Conservation (phyloP, 2,113 vertebrate genomes). For the Indri indri region DNA sequence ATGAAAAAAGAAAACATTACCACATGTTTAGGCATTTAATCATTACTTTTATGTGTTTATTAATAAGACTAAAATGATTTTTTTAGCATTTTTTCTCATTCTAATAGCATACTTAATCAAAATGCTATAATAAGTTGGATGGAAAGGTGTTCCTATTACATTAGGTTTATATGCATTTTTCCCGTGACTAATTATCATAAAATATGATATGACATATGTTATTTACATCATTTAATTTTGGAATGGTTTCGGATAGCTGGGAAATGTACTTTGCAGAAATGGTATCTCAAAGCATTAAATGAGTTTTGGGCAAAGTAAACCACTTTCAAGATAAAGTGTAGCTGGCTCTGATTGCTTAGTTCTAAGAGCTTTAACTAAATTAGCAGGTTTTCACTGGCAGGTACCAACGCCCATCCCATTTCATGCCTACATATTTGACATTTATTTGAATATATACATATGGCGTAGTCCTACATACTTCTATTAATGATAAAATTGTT, state of each 20-base stretch:
- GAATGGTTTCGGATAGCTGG: neutral
- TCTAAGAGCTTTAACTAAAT: slow-evolving; percentile 12
- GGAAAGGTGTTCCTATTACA: neutral
- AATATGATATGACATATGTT: neutral
- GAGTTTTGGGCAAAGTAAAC: neutral
- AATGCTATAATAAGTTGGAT: neutral
- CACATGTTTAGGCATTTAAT: slow-evolving; percentile 40
- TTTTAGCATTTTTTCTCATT: neutral
- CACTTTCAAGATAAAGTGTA: neutral
- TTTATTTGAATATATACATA: neutral
- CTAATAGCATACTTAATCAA: slow-evolving; percentile 44
- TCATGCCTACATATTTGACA: neutral
- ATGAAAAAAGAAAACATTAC: slow-evolving; percentile 25
- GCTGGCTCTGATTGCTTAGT: neutral
- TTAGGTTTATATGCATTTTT: neutral
- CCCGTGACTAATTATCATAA: slow-evolving; percentile 36
- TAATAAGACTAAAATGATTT: slow-evolving; percentile 39
- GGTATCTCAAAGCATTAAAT: neutral
- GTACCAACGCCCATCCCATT: neutral
- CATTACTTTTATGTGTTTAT: slow-evolving; percentile 59
- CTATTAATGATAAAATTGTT: neutral
- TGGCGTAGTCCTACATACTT: neutral
- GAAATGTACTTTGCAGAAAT: neutral
- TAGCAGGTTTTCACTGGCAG: neutral
- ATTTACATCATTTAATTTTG: slow-evolving; percentile 57